phyloP scores from a whole-genome alignment of 1,140 invertebrate genomes.

The Tetramorium alpestre region DNA sequence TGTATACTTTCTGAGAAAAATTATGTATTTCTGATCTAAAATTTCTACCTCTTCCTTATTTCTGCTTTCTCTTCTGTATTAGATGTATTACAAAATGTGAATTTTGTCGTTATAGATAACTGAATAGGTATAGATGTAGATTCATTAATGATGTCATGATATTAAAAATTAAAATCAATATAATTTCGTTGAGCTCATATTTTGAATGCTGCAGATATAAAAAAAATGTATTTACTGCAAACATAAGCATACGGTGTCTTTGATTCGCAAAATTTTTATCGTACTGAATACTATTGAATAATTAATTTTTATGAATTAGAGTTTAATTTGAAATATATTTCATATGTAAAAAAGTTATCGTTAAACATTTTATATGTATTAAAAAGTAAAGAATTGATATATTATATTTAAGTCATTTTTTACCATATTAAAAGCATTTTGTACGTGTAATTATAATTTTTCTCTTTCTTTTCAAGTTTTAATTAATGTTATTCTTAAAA shows the following conservation, averaged over 20 bases:
- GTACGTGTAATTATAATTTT: not conserved
- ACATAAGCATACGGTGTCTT: not conserved
- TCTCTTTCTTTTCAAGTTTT: not conserved
- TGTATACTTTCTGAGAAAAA: not conserved
- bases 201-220: not conserved
- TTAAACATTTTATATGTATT: not conserved
- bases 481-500: not conserved
- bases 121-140: conserved; percentile 20
- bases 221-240: not conserved
- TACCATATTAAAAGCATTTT: not conserved
- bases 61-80: conserved; percentile 25
- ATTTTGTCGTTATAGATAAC: conserved; percentile 28
- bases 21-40: not conserved
- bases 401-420: not conserved
- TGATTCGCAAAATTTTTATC: not conserved
- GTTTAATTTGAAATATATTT: not conserved
- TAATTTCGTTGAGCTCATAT: conserved; percentile 3
- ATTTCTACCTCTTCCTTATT: conserved; percentile 12
- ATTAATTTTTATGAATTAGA: not conserved
- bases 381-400: not conserved
- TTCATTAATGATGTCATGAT: not conserved
- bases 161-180: not conserved
- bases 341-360: not conserved
- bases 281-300: not conserved
- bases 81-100: conserved; percentile 14